Evolutionary conservation across 2,797 vertebrate genomes (phyloP), one percentile per base, ranked within the genome.

Genomic region (Chromobotia macracanthus): DNA sequence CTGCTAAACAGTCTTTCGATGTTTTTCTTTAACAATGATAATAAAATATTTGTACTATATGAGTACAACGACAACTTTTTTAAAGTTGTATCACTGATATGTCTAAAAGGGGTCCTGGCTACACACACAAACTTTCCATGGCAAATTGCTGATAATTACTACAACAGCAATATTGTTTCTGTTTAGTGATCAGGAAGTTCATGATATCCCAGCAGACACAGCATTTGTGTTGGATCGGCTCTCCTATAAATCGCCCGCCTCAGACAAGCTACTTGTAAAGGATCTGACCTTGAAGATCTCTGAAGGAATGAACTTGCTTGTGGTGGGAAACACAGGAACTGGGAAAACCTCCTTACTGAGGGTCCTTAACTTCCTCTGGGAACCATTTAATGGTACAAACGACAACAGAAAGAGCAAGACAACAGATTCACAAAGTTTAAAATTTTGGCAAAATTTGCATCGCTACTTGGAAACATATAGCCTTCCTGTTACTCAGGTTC

Each of bases 301-400:
- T 0, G 87, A 96, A 80, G 96, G 96, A n/a, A 89, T 89, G 77
- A 93, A 94, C 60, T 82, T 99, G 28, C 92, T 99, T 80, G 94
- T 99, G 88, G 95, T 95, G 21, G 98, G 98, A 41, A 97, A 99
- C 90, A 99, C 97, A 0, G 98, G 98, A 85, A 96, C 96, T 0
- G 98, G 98, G 81, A 99, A 99, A 91, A 98, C 96, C 0, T 97
- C 97, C 9, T 90, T 99, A 19, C 90, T 99, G 68, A 93, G 98
- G 69, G 92, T 95, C 74, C 95, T 99, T 1, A 96, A 95, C 12
- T 92, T 95, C 53, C 94, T 99, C 3, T 99, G 98, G 98, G 92
- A 95, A 28, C 94, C 93, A 31, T 83, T 93, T 0, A 90, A 41
- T 4, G 97, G 97, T 98, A 48, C 53, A 18, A 35, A 44, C 35